Evolutionary conservation across 2,888 invertebrate species (phyloP).

Genomic region (Drosophila paranaensis): DNA sequence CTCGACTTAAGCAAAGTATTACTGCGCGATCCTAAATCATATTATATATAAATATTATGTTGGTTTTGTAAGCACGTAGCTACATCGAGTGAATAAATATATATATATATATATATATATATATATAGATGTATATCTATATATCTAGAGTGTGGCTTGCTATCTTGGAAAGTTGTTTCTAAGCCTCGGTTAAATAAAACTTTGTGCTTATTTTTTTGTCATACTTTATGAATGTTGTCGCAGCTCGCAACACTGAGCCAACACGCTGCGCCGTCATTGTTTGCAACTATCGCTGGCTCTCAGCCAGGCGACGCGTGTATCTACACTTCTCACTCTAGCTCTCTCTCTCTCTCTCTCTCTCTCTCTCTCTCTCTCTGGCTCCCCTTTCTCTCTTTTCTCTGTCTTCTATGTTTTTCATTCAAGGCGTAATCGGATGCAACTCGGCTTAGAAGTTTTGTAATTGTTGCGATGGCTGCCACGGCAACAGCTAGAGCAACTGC

Average conservation of each 20-base stretch:
- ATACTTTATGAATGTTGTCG: slow-evolving; percentile 64
- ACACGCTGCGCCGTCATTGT: slow-evolving; percentile 30
- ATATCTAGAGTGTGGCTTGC: neutral
- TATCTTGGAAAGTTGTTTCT: slow-evolving; percentile 17
- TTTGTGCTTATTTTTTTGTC: slow-evolving; percentile 64
- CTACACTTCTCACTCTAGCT: neutral
- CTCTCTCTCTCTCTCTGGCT: neutral
- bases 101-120: neutral
- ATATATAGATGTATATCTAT: neutral
- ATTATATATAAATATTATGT: too few species aligned
- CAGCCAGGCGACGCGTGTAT: neutral
- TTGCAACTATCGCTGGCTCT: slow-evolving; percentile 44
- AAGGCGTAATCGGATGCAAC: slow-evolving; percentile 59
- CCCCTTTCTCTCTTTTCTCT: neutral
- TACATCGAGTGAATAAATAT: neutral
- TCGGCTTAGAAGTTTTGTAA: slow-evolving; percentile 74
- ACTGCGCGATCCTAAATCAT: neutral
- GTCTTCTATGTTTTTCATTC: slow-evolving; percentile 27
- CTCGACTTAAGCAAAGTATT: neutral
- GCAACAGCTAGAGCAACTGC: slow-evolving; percentile 15
- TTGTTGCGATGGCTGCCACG: slow-evolving; percentile 69
- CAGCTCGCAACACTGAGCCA: neutral
- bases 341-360: neutral
- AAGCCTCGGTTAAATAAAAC: slow-evolving; percentile 63
- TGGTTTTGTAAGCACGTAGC: neutral